Evolutionary conservation across 1,140 invertebrate genomes (phyloP).

Genomic region (Maniola jurtina): DNA sequence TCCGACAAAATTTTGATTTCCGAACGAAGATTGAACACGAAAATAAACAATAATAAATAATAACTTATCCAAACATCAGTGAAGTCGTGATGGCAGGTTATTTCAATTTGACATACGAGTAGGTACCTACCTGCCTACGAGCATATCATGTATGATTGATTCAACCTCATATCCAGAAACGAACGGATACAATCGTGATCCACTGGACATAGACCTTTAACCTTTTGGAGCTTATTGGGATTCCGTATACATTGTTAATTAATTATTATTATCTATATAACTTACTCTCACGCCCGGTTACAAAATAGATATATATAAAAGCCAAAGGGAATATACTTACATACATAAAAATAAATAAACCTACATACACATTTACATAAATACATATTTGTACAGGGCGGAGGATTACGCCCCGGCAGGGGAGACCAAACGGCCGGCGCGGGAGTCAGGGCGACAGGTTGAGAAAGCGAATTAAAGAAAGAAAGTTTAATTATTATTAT

Average conservation of each 20-base stretch:
- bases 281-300: too few species aligned
- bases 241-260: constrained; percentile 6
- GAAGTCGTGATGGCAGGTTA: constrained; percentile 31
- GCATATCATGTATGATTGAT: constrained; percentile 30
- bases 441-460: too few species aligned
- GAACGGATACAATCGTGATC: constrained; percentile 41
- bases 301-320: too few species aligned
- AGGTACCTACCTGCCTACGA: constrained; percentile 4
- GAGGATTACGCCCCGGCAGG: too few species aligned
- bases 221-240: constrained; percentile 22
- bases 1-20: not conserved
- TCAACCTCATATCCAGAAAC: constrained; percentile 34
- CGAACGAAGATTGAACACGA: not conserved
- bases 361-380: too few species aligned
- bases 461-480: too few species aligned
- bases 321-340: too few species aligned
- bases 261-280: not conserved
- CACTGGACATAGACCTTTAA: constrained; percentile 46
- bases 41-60: constrained; percentile 5
- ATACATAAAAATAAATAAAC: too few species aligned
- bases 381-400: too few species aligned
- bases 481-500: too few species aligned
- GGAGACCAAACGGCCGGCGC: too few species aligned
- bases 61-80: constrained; percentile 9
- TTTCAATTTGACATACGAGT: constrained; percentile 14